Evolutionary conservation across 1,140 invertebrate species (phyloP), one percentile per base, ranked within the genome.

Genomic region (Bombus ignitus): DNA sequence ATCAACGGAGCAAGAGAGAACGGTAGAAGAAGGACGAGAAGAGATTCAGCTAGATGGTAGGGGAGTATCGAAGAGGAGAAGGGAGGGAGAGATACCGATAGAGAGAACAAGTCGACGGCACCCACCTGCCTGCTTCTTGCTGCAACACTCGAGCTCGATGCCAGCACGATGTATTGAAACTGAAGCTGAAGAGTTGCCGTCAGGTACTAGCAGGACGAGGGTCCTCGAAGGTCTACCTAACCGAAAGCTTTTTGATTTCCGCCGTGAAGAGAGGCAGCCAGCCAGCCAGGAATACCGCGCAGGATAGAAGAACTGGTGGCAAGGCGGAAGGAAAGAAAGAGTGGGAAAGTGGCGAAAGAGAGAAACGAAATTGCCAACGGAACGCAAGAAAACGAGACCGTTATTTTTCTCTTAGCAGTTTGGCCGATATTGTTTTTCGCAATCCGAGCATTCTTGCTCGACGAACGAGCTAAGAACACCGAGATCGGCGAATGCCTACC

Each of bases 81-180:
- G 28, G 28, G 53, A 76, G 53, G 53, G 47, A 22, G 32, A 75
- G 37, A 59, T 13, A 62, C 28, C 47, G 83, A 77, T 3, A 71
- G 65, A 74, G 83, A 81, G 76, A 68, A 81, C 42, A 53, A 86
- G 82, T 39, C 73, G 42, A 84, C 57, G 39, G 81, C 74, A 75
- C 81, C 84, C 81, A 89, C 85, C 83, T 90, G 88, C 81, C 87
- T 71, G 79, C 86, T 90, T 88, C 74, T 86, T 82, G 53, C 81
- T 47, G 76, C 78, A 77, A 83, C 87, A 88, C 87, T 92, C 77
- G 80, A 87, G 83, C 76, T 86, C 59, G 85, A 85, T 85, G 84
- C 65, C 81, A 44, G 68, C 82, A 76, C 74, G 44, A 72, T 87
- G 47, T 88, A 92, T 89, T 87, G 88, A 91, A 91, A 90, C 84